Base-by-base conservation (phyloP, 1,140 invertebrate species). In the Drosophila sucinea region DNA sequence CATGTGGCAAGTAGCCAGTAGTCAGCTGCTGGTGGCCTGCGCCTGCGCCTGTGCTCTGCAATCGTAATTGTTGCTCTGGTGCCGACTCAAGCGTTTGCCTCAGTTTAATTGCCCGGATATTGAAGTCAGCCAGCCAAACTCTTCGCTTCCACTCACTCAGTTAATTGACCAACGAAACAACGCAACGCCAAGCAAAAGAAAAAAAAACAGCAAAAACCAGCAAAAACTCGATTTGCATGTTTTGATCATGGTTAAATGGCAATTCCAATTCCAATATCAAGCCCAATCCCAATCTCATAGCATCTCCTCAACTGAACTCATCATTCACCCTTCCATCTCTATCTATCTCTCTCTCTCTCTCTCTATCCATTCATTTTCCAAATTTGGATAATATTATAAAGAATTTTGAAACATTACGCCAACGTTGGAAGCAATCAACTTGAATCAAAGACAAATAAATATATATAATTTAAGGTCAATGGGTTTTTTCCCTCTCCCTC, bases 361-460 rank as follows among this genome's bases (percentile, higher is more conserved):
- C 33, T 27, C 10, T 27, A 1, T 27, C 33, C 17, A 11, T 60
- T 54, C 25, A 27, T 25, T 32, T 30, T 51, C 72, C 72, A 68
- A 75, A 75, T 75, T 65, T 68, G 73, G 57, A 23, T 56, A 25
- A 65, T 60, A 60, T 29, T 38, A 38, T 40, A n/a, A 55, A 76
- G 73, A 75, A 68, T 75, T 75, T 75, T 75, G 64, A 75, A 75
- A 75, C 72, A 75, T 75, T 75, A 75, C 60, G 72, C 70, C 72
- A 75, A 75, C 73, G 66, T 56, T 54, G 23, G 25, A 54, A 47
- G 38, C 6, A 56, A 47, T 25, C 7, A 51, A 51, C 23, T 30
- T 23, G 35, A 51, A 3, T 23, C 29, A 29, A 35, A 27, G 33
- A 27, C 29, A 30, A 41, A 29, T 29, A 47, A 57, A 66, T 57